These are phyloP conservation scores for Gari tellinella DNA, from an alignment of 2,888 invertebrate species.

Conservation along the genomic window DNA sequence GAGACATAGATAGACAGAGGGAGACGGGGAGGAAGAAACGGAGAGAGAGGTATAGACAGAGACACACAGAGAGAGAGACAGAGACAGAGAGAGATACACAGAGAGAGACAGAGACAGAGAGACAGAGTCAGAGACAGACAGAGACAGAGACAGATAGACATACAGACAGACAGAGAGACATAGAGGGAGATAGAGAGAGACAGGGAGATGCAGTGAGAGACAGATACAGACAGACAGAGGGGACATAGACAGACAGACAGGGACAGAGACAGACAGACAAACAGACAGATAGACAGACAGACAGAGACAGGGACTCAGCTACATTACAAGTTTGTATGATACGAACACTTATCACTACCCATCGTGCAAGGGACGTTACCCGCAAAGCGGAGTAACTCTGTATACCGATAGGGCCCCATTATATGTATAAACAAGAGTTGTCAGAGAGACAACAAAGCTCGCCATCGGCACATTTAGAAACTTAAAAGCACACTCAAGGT, in stretches of 20 bases:
- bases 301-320: not conserved
- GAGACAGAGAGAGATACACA: not conserved
- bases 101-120: no score
- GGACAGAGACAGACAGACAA: not conserved
- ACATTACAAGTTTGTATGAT: no score
- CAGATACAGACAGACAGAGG: not conserved
- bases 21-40: constrained; percentile 21
- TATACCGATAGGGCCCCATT: no score
- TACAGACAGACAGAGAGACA: not conserved
- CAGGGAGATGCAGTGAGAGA: not conserved
- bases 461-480: no score
- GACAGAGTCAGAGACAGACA: constrained; percentile 1
- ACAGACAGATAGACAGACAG: not conserved
- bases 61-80: constrained; percentile 20
- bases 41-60: no score
- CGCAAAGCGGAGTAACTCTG: no score
- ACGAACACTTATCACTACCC: no score
- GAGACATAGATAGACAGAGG: no score
- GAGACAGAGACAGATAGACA: not conserved
- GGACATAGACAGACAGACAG: not conserved
- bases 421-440: no score
- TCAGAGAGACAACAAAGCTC: no score
- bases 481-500: no score
- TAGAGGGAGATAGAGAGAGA: not conserved
- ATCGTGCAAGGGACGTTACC: no score